Base-by-base conservation (phyloP, 1,140 invertebrate genomes). In the Lepeophtheirus salmonis region DNA sequence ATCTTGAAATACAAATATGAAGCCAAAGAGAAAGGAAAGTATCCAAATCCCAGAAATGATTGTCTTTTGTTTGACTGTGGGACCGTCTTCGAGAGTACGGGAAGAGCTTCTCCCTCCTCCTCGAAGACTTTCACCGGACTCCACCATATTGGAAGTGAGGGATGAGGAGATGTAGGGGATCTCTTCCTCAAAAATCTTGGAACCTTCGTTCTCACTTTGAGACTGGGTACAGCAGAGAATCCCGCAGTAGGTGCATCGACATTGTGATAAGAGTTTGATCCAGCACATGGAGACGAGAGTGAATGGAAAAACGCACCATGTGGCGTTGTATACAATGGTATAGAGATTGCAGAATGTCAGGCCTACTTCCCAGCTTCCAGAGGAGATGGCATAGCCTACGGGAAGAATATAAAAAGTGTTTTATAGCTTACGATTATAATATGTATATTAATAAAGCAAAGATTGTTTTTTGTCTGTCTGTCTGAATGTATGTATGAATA, bases 261-360 rank as follows among this genome's bases (percentile, higher is more conserved):
- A 57, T 25, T 57, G 55, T n/a, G 30, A 21, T 20, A 60, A 16
- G 14, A 60, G 48, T 17, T 60, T 50, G 3, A 20, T 16, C 41
- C 41, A 60, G 16, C 41, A 60, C 57, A 60, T 50, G 26, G 57
- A 24, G 14, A 60, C 23, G 23, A 60, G 20, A 2, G 57, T 52
- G 57, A 60, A 60, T 48, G 57, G 57, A 52, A 60, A 51, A 18
- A 60, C 23, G 20, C 57, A 60, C 57, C 30, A 60, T 10, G 57
- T 60, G 2, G 49, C 41, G n/a, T 26, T n/a, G 57, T 60, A 60
- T 2, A 41, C 50, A 17, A 60, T 18, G 57, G 57, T 60, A 21
- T 60, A 60, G 17, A 60, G 30, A 13, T 16, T 57, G 55, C 55
- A 57, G 25, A 57, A 57, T 14, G 55, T 25, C 24, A 57, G 55